These are phyloP conservation scores for Orthosia gothica DNA, from an alignment of 2,888 invertebrate genomes.

Conservation along the genomic window DNA sequence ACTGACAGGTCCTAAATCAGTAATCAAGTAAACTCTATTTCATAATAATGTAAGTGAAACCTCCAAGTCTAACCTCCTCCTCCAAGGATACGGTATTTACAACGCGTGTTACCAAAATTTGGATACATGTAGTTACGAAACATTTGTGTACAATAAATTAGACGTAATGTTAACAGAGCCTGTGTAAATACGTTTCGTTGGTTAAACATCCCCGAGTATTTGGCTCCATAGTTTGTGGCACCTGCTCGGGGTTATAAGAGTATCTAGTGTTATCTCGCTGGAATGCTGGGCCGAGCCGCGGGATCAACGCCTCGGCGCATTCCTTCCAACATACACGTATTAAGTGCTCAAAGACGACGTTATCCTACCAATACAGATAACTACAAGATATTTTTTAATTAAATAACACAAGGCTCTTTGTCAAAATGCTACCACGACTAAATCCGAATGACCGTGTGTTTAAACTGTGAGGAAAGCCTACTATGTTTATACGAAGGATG, in stretches of 20 bases:
- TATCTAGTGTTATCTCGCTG: conserved; percentile 77
- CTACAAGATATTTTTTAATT: conserved; percentile 69
- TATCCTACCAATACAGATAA: conserved; percentile 65
- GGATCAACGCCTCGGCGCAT: conserved; percentile 78
- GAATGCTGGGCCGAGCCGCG: conserved; percentile 75
- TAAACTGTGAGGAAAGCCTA: conserved; percentile 40
- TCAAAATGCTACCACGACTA: conserved; percentile 55
- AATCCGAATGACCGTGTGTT: conserved; percentile 49
- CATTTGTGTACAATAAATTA: conserved; percentile 76
- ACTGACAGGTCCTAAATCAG: conserved; percentile 17
- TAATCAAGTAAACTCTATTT: conserved; percentile 19
- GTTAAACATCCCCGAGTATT: conserved; percentile 78
- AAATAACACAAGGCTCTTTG: conserved; percentile 66
- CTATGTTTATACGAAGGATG: conserved; percentile 67
- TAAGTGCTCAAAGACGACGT: conserved; percentile 64
- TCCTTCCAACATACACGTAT: conserved; percentile 71
- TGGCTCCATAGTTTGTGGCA: conserved; percentile 76
- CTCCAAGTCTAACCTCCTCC: too few relatives aligned
- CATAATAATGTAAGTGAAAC: conserved; percentile 37
- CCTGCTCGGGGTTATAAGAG: conserved; percentile 67
- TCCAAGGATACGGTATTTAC: conserved; percentile 59
- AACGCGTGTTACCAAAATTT: conserved; percentile 67
- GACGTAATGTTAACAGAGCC: conserved; percentile 73
- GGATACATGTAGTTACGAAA: conserved; percentile 71
- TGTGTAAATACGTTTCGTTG: conserved; percentile 79